Conservation (phyloP, 2,888 invertebrate species). For the Ametastegia equiseti region DNA sequence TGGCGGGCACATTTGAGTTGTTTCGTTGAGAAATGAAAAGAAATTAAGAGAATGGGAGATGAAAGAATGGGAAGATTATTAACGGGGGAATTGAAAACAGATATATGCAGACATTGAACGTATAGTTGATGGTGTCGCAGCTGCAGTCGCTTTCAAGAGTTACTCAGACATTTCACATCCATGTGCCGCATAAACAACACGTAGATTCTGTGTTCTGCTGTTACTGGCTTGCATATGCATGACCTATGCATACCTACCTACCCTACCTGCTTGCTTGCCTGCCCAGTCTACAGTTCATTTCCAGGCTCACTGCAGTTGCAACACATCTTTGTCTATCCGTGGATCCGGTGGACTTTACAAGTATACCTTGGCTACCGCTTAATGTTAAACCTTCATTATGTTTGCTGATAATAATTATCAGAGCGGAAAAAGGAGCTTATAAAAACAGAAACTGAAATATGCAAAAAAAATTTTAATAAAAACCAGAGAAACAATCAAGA, state of each 20-base stretch:
- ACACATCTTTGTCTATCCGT: conserved; percentile 12
- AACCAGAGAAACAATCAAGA: background rate
- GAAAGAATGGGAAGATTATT: conserved; percentile 14
- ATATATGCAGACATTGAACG: background rate
- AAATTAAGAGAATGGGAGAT: background rate
- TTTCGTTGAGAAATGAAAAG: background rate
- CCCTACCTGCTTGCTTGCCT: background rate
- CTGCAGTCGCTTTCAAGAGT: background rate
- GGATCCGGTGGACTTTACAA: background rate
- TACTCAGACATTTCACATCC: conserved; percentile 1
- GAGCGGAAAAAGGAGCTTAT: background rate
- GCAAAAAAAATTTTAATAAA: background rate
- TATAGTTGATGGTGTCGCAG: background rate
- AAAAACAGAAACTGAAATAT: too few relatives aligned
- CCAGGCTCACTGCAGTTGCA: background rate
- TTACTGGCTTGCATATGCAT: background rate
- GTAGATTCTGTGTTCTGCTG: background rate
- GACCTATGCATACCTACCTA: background rate
- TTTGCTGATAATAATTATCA: conserved; percentile 3
- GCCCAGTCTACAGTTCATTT: background rate
- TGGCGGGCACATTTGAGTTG: background rate
- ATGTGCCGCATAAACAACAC: conserved; percentile 15
- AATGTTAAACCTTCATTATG: background rate
- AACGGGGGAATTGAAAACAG: background rate
- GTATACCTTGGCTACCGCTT: too few relatives aligned